Percentiles rank a stretch among this genome's conserved stretches.
These are phyloP conservation scores for Sphenopsis melanotis DNA, from an alignment of 2,797 vertebrate genomes.

Conservation along the genomic window DNA sequence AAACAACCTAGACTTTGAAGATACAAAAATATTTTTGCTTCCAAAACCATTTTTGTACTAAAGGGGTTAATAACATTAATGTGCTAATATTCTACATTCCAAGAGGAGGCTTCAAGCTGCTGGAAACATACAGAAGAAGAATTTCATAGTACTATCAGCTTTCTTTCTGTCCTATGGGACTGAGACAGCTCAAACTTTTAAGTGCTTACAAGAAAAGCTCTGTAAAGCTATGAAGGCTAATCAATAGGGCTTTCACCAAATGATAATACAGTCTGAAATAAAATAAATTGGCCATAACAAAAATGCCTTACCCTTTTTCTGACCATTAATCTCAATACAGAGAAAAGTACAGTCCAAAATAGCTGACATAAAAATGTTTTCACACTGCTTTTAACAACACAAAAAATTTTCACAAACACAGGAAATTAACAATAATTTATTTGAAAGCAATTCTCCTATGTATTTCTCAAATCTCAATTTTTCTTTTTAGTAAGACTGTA, in stretches of 20 bases:
- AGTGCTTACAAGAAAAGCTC: slow-evolving; percentile 56
- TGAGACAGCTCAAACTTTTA: slow-evolving; percentile 60
- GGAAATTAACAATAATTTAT: background rate
- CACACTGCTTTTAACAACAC: slow-evolving; percentile 2
- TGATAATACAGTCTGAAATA: slow-evolving; percentile 61
- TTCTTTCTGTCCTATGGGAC: slow-evolving; percentile 52
- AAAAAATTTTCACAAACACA: background rate
- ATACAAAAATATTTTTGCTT: slow-evolving; percentile 65
- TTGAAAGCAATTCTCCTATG: background rate
- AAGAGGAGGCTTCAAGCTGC: slow-evolving; percentile 50
- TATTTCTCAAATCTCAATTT: background rate
- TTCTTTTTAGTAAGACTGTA: background rate
- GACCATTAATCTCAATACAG: slow-evolving; percentile 38
- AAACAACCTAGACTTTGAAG: slow-evolving; percentile 74
- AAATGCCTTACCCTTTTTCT: slow-evolving; percentile 40
- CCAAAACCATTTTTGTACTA: slow-evolving; percentile 54
- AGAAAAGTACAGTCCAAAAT: slow-evolving; percentile 1
- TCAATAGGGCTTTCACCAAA: slow-evolving; percentile 63
- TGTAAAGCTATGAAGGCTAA: slow-evolving; percentile 63
- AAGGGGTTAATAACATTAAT: slow-evolving; percentile 65
- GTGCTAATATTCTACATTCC: slow-evolving; percentile 58
- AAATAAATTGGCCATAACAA: slow-evolving; percentile 62
- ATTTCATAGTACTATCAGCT: slow-evolving; percentile 56
- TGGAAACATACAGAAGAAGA: slow-evolving; percentile 52
- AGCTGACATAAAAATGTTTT: background rate